Evolutionary conservation across 2,797 vertebrate species (phyloP), one percentile per base, ranked within the genome.

Genomic region (Intellagama lesueurii): DNA sequence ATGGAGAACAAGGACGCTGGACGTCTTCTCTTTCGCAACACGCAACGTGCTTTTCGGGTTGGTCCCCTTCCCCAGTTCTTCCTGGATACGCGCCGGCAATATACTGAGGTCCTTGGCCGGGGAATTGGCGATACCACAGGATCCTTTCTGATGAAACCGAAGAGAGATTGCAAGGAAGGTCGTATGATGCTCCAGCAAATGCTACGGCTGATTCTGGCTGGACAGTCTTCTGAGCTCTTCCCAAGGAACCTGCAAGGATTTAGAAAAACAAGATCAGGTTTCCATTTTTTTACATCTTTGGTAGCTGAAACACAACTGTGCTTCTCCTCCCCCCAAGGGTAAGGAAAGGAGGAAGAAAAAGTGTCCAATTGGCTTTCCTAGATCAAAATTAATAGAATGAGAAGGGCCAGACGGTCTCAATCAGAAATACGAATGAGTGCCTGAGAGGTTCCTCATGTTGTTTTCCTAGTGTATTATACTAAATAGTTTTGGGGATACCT

Each of bases 81-180:
- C 70, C 79, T n/a, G 49, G 16, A 5, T 6, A 73, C 24, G 89
- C 91, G 80, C 84, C 69, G 85, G 91, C 85, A 47, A 94, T 1
- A 56, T 81, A 88, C 0, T 32, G 73, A 83, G 85, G 92, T 14
- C 86, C 87, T 24, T 88, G 72, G 12, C 68, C 32, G 68, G 30
- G 75, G 30, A 90, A 8, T 49, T 93, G 88, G 40, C 68, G 66
- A 60, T 94, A 93, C 92, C 92, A 95, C 35, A 32, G 17, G 26
- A 92, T 87, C 19, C 30, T 83, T 1, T 94, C 81, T 22, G 0
- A 49, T 66, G 52, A 89, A 4, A 93, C 86, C 1, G 69, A 19
- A 4, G 56, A 77, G 19, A 90, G 92, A 7, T 19, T 81, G 56
- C 91, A 94, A 32, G 52, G 30, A 24, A 94, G 52, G 44, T 89